These are phyloP conservation scores for Graptemys geographica DNA, from an alignment of 2,797 vertebrate species.

Conservation along the genomic window DNA sequence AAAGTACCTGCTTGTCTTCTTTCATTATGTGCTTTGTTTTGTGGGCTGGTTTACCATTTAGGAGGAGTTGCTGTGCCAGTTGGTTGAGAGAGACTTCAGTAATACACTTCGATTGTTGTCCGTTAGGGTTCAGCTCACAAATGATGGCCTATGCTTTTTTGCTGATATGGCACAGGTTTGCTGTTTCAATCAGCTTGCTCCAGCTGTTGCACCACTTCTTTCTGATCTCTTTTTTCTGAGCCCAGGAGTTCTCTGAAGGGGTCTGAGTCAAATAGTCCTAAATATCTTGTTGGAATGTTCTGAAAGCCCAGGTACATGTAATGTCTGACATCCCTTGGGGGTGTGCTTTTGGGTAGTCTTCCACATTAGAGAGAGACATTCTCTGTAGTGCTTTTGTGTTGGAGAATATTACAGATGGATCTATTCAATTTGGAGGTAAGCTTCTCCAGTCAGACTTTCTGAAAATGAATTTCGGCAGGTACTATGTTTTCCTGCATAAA, in stretches of 20 bases:
- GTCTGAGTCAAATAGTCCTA: background rate
- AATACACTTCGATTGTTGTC: background rate
- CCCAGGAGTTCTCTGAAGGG: background rate
- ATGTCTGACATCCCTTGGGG: no score
- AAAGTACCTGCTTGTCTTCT: background rate
- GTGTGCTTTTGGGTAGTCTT: no score
- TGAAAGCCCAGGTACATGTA: background rate
- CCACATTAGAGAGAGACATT: no score
- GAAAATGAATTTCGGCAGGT: no score
- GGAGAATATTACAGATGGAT: no score
- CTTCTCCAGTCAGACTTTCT: no score
- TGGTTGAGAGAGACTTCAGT: background rate
- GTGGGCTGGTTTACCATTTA: background rate
- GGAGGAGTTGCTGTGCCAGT: background rate
- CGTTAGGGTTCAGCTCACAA: background rate
- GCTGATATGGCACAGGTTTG: background rate
- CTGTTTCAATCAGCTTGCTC: background rate
- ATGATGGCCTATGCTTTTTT: background rate
- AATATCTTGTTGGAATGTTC: background rate
- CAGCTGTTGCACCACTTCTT: background rate
- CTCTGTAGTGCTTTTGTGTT: no score
- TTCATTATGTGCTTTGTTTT: background rate
- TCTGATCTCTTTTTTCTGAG: background rate
- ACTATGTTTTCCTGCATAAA: no score
- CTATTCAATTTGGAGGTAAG: no score